These are phyloP conservation scores for Melanotaenia boesemani DNA, from an alignment of 2,797 vertebrate genomes.

Conservation along the genomic window DNA sequence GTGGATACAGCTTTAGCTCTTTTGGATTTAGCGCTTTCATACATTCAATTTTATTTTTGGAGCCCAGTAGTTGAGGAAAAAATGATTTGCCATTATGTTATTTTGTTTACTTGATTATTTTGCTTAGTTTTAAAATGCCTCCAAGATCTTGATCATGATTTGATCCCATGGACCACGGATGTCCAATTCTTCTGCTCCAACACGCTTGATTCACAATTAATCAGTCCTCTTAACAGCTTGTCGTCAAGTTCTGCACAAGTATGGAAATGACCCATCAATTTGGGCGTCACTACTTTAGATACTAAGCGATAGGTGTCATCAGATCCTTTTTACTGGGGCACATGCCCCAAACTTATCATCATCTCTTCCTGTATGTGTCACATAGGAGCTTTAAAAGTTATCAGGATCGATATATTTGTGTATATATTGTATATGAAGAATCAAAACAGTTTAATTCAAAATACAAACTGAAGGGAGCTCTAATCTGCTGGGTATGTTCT, in stretches of 20 bases:
- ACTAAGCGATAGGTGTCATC: neutral
- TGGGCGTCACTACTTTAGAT: no score
- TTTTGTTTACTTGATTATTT: neutral
- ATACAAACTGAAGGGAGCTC: neutral
- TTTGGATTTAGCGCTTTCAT: neutral
- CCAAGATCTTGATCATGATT: neutral
- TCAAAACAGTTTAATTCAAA: neutral
- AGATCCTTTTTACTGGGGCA: neutral
- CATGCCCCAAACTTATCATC: neutral
- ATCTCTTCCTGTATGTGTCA: neutral
- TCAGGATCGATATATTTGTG: neutral
- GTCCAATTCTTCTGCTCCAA: no score
- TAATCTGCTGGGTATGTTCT: neutral
- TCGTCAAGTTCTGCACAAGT: no score
- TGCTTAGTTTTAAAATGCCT: neutral
- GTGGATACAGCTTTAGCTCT: slow-evolving; percentile 8
- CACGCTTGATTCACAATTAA: no score
- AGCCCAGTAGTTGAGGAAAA: no score
- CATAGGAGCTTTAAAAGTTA: neutral
- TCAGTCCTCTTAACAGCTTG: no score
- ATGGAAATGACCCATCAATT: no score
- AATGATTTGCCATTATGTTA: no score
- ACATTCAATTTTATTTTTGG: neutral
- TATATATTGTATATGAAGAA: no score
- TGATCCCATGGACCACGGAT: neutral